Base-by-base conservation (phyloP, 2,888 invertebrate genomes). In the Chrysotoxum bicinctum region DNA sequence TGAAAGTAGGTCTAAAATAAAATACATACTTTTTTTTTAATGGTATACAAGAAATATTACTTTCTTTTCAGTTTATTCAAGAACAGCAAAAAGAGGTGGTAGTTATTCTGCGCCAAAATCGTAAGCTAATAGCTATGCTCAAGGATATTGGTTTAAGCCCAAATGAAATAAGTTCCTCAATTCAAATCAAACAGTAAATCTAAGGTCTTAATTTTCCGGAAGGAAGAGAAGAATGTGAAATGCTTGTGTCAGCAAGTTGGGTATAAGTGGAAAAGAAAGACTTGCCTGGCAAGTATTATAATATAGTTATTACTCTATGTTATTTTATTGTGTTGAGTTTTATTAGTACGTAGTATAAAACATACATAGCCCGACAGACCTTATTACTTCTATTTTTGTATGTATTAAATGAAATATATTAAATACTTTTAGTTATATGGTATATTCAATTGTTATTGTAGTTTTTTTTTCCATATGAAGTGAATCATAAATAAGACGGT, bases 71-170 rank as follows among this genome's bases (percentile, higher is more conserved):
- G 90, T 88, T 88, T 72, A 90, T 92, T 88, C 90, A 90, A 76
- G 89, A 90, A 48, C 89, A 90, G 50, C 90, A 91, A 78, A 88
- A 89, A 19, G 92, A 91, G 75, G 89, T 92, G 3, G 88, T 89
- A 80, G 85, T 86, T 45, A 88, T 91, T 14, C 87, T 92, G 88
- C 88, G 88, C 32, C 89, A 90, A 70, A 92, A 92, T 88, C 88
- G 89, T n/a, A 89, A 91, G 73, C 78, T 92, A 8, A 90, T 92
- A 56, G 79, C 88, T 40, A 87, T 89, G 78, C 69, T 91, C 1
- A 89, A 88, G 66, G 89, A 89, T 66, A 87, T 91, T n/a, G 88
- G 89, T 1, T 54, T 88, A 7, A 77, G 56, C 8, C 32, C 56
- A 62, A 76, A 68, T 32, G 76, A 85, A 68, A 85, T 76, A 8